phyloP scores from a whole-genome alignment of 2,797 vertebrate genomes.

The Acipenser ruthenus region DNA sequence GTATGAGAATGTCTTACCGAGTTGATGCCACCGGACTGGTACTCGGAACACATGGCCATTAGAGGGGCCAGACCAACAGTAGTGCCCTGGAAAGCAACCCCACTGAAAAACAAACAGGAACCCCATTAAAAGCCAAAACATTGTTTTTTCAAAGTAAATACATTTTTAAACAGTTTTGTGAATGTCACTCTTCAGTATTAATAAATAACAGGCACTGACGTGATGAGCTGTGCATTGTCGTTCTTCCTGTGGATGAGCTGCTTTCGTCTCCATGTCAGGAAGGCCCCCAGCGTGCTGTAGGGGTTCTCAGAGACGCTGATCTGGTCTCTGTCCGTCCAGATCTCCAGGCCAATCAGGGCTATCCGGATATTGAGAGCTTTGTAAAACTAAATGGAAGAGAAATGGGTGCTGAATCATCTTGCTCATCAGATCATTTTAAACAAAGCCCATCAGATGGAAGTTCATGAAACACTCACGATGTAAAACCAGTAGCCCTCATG shows the following conservation, averaged over 20 bases:
- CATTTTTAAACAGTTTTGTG: no score
- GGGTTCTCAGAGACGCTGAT: constrained; percentile 78
- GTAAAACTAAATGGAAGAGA: constrained; percentile 69
- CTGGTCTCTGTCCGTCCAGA: constrained; percentile 77
- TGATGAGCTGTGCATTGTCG: constrained; percentile 91
- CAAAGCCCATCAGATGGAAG: no score
- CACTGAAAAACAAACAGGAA: constrained; percentile 57
- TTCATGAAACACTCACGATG: not conserved
- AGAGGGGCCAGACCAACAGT: constrained; percentile 90
- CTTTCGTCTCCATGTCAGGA: constrained; percentile 86
- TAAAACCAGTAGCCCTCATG: not conserved
- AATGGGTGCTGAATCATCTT: no score
- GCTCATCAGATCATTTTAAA: no score
- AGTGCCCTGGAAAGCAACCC: constrained; percentile 78
- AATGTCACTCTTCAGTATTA: no score
- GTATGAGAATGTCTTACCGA: constrained; percentile 61
- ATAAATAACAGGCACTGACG: constrained; percentile 54
- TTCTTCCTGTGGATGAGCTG: constrained; percentile 69
- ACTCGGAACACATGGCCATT: constrained; percentile 91
- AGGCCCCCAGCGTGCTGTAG: constrained; percentile 80
- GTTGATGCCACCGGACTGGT: constrained; percentile 93
- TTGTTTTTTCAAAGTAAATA: no score
- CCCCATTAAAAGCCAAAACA: no score
- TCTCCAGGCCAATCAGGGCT: constrained; percentile 83
- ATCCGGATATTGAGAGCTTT: constrained; percentile 82